Evolutionary conservation across 2,888 invertebrate genomes (phyloP), one percentile per base, ranked within the genome.

Genomic region (Trachelus tabidus): DNA sequence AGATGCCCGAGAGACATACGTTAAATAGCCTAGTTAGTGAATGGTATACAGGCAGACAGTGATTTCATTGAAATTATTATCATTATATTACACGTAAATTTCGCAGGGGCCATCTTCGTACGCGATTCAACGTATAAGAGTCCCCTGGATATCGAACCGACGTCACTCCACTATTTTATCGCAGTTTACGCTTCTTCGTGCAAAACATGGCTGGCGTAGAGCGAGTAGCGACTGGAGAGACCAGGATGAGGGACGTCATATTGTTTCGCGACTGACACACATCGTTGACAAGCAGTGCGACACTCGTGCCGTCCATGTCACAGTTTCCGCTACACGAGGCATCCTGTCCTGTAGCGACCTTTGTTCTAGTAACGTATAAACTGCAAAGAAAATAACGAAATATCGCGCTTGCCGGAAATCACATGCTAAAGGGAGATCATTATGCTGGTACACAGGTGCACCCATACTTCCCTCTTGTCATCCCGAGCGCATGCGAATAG

Each of bases 181-280:
- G 15, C 15, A 40, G 1, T 40, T 40, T 40, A 40, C 12, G 40
- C 4, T 40, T 40, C 40, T 56, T 56, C 23, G 15, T 6, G 23
- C 6, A 6, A 23, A 56, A 56, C 23, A 23, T 23, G 40, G 23
- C 40, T 56, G 40, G 40, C 40, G 40, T 15, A 69, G 69, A 33
- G 69, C 15, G 30, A 33, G 12, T 31, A 30, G 4, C n/a, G 15
- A 12, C 30, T 12, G 3, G 31, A 71, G 71, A 31, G 71, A 71
- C 23, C 31, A 71, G 33, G 71, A 71, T 9, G 71, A 30, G 12
- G 31, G 71, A 33, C 12, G 30, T 33, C 31, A 15, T 71, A 71
- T 71, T 71, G 71, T 71, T 71, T 71, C 71, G 71, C 71, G 71
- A 33, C 31, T 71, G 71, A 30, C 71, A 71, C 71, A 71, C 71